Conservation (phyloP, 2,797 vertebrate genomes). For the Leuciscus waleckii region DNA sequence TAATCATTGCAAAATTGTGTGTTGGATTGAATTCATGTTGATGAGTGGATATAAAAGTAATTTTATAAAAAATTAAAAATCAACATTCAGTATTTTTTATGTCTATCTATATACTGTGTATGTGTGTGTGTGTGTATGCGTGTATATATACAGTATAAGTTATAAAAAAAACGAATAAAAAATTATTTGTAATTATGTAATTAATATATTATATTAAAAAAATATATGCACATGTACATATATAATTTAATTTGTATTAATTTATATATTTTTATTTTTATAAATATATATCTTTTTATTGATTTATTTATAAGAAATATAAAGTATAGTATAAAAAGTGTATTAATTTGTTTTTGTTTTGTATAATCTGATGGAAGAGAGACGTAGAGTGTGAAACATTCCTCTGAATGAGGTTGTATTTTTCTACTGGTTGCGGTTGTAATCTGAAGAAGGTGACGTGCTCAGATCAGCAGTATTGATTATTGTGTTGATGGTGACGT, state of each 20-base stretch:
- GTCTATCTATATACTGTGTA: neutral
- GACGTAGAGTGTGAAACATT: neutral
- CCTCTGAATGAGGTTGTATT: neutral
- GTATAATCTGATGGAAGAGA: neutral
- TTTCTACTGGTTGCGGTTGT: neutral
- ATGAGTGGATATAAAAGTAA: conserved; percentile 1
- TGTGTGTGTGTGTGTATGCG: no score
- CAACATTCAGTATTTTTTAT: no score
- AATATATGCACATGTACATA: neutral
- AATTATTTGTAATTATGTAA: no score
- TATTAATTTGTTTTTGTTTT: neutral
- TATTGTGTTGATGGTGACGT: conserved; percentile 19
- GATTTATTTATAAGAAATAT: neutral
- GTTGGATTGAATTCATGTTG: conserved; percentile 10
- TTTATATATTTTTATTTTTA: neutral
- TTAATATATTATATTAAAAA: neutral
- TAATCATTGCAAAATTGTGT: neutral
- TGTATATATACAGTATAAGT: no score
- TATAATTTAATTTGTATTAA: neutral
- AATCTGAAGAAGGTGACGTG: neutral
- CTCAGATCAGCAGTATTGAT: neutral
- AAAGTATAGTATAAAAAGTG: neutral
- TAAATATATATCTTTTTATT: neutral
- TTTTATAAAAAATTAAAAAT: conserved; percentile 33
- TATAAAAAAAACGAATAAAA: no score